Evolutionary conservation across 2,113 vertebrate species (phyloP).

Genomic region (Labeo rohita): DNA sequence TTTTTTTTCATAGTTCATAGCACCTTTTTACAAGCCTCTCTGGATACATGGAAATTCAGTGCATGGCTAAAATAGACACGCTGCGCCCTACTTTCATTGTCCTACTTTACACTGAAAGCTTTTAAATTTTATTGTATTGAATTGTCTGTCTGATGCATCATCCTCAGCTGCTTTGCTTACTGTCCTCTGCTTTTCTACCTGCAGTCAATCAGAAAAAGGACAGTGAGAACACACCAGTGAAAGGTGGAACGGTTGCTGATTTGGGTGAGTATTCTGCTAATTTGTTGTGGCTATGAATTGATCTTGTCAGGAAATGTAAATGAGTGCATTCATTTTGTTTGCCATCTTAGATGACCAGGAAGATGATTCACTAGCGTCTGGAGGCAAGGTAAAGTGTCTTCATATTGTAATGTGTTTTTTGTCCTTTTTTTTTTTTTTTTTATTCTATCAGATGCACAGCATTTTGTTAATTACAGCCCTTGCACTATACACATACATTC

Average conservation of each 20-base stretch:
- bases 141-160: background rate
- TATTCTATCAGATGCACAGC: background rate
- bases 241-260: constrained; percentile 90
- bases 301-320: background rate
- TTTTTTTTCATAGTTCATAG: background rate
- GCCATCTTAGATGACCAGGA: constrained; percentile 89
- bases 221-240: constrained; percentile 90
- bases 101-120: constrained; percentile 19
- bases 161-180: background rate
- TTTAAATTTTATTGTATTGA: background rate
- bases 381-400: constrained; percentile 85
- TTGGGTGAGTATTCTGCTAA: constrained; percentile 76
- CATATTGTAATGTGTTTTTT: background rate
- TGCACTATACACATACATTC: background rate
- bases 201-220: constrained; percentile 95
- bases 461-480: background rate
- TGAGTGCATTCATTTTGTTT: background rate
- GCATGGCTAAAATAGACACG: constrained; percentile 1
- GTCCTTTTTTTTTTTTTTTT: background rate
- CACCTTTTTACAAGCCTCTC: background rate
- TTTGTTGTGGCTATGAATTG: background rate
- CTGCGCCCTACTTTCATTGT: constrained; percentile 15
- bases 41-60: background rate
- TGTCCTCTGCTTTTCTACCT: constrained; percentile 28
- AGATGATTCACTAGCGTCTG: constrained; percentile 87